Evolutionary conservation across 2,888 invertebrate genomes (phyloP), one percentile per base, ranked within the genome.

Genomic region (Scaptomyza parva): DNA sequence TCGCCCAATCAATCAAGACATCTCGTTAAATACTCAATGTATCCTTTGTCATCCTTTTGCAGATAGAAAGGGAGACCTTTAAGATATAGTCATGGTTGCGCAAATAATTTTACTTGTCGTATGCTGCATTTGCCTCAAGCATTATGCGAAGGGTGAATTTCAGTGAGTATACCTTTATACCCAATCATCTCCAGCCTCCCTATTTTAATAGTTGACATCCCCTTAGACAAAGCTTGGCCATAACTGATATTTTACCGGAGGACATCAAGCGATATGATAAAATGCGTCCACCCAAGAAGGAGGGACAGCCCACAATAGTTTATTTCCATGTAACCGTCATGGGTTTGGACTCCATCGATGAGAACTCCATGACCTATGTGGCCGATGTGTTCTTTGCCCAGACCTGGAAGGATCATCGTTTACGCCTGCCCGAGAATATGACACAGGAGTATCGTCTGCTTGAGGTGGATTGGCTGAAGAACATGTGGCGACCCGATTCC

Each of bases 271-370:
- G 95, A 70, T 97, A 97, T 91, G 97, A 97, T 91, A 97, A 97
- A 93, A 97, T 97, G 97, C 93, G 97, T 47, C 97, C 97, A 0
- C 97, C 97, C 1, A 97, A 97, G 91, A 95, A 95, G 90, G 96
- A 96, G 89, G 97, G 96, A 14, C 95, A 96, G 88, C 96, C 97
- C 0, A 97, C 97, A 1, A 95, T 95, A 7, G 97, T 98, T 28
- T 95, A 95, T 91, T 97, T 97, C 92, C 97, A 97, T 89, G 97
- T 97, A 33, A 97, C 97, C 0, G 97, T 97, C 37, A 97, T 98
- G 97, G 98, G 98, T 0, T 92, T 98, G 71, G 98, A 98, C 92
- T 98, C 98, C 37, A 98, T 98, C 72, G 98, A 98, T 89, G 98
- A 98, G 92, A 97, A 96, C 82, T 97, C 97, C 4, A 98, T 98